Conservation (phyloP, 2,797 vertebrate genomes). For the Helicolenus hilgendorfi region DNA sequence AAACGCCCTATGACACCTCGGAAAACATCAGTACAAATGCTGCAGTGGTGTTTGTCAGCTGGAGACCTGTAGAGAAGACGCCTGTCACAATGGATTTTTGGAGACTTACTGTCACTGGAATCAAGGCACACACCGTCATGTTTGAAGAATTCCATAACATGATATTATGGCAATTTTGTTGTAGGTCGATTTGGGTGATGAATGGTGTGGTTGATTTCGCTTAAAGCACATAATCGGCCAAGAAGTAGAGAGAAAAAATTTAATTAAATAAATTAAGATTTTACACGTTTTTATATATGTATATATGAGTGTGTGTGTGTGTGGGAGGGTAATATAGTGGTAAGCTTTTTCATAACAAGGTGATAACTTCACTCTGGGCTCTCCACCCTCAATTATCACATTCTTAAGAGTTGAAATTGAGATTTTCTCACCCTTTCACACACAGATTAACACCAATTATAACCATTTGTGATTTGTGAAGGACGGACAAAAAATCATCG, state of each 20-base stretch:
- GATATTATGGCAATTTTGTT: not conserved
- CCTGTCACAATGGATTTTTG: conserved; percentile 39
- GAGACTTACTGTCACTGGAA: conserved; percentile 33
- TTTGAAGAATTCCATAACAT: not conserved
- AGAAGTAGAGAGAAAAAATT: not conserved
- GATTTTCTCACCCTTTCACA: not conserved
- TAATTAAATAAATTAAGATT: too few relatives aligned
- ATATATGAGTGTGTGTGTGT: not conserved
- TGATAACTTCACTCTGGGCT: not conserved
- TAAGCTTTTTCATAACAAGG: not conserved
- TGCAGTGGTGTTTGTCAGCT: conserved; percentile 27
- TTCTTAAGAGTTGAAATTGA: conserved; percentile 1
- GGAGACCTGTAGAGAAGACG: conserved; percentile 15
- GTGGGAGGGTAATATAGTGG: too few relatives aligned
- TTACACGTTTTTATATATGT: too few relatives aligned
- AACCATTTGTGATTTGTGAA: not conserved
- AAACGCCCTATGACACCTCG: not conserved
- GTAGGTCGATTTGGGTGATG: not conserved
- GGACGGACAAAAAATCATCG: not conserved
- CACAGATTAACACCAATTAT: not conserved
- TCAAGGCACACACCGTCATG: conserved; percentile 4
- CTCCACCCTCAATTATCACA: conserved; percentile 18
- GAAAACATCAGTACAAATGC: conserved; percentile 12
- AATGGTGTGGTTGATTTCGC: not conserved
- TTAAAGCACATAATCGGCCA: not conserved